Base-by-base conservation (phyloP, 2,797 vertebrate species). In the Staurois parvus region DNA sequence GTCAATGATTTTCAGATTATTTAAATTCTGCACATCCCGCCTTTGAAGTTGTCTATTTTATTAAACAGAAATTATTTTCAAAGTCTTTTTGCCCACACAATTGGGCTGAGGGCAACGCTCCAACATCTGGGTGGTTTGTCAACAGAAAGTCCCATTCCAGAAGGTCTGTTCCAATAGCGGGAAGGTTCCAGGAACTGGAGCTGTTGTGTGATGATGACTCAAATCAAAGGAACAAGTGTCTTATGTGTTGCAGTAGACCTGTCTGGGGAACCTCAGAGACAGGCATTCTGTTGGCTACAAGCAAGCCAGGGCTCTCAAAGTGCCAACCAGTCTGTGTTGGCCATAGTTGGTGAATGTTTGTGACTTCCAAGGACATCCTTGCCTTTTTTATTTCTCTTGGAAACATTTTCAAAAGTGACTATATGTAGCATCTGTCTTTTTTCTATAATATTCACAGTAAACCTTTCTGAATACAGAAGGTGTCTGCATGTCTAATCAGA, bases 81-180 rank as follows among this genome's bases (percentile, higher is more conserved):
- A 29, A 73, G 48, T 15, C 13, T 83, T 34, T 66, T 75, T 81
- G 66, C 78, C 79, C 73, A 70, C 72, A 84, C 32, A 81, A 72
- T 76, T 28, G 69, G 40, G 34, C 72, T 68, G 8, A 66, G 48
- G 84, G 84, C 72, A 19, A 30, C 2, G 56, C 29, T 75, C 72
- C 78, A 81, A 81, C 84, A 85, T 85, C 78, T 85, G 84, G 83
- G 83, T 85, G 83, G 83, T 85, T 83, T 75, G 77, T 75, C 70
- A 52, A 68, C 77, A 80, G 32, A 69, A 59, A 74, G 2, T 73
- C 37, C 17, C 19, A 24, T 59, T 72, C 56, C 76, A 72, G 26
- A 73, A 79, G 42, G 64, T 26, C 62, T 84, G 30, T 68, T 70
- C 29, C 19, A 76, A 48, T 11, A 40, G 37, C 0, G 0, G 30